A percentile compares a stretch with the other conserved stretches of the same genome.
phyloP scores from a whole-genome alignment of 2,113 vertebrate species.

The Brachypodius melanocephalos region DNA sequence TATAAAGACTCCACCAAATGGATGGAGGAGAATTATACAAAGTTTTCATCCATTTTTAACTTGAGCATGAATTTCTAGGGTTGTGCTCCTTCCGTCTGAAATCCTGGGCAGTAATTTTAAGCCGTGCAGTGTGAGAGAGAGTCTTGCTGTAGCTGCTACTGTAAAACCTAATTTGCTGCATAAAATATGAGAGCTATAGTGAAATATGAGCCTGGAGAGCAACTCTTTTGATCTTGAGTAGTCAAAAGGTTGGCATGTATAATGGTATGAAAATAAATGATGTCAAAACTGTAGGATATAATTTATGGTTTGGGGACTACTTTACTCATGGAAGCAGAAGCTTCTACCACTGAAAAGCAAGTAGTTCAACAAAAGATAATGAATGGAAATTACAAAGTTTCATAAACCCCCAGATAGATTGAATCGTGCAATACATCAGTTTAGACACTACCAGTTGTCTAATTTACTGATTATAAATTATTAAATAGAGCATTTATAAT shows the following conservation, averaged over 20 bases:
- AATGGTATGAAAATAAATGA: conserved; percentile 74
- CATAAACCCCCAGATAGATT: not conserved
- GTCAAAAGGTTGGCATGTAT: conserved; percentile 72
- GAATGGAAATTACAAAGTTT: conserved; percentile 8
- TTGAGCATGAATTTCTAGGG: not conserved
- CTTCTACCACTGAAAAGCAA: conserved; percentile 7
- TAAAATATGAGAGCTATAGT: conserved; percentile 51
- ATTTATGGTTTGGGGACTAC: conserved; percentile 60
- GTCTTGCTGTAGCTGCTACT: conserved; percentile 25
- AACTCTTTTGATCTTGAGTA: conserved; percentile 74
- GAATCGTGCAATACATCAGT: not conserved
- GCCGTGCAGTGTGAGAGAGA: not conserved
- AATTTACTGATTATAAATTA: not conserved
- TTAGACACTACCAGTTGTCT: not conserved
- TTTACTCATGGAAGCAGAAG: conserved; percentile 44
- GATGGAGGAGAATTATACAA: not conserved
- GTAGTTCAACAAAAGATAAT: not conserved
- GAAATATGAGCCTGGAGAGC: conserved; percentile 68
- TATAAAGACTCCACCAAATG: not conserved
- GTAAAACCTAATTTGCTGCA: conserved; percentile 63
- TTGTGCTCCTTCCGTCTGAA: not conserved
- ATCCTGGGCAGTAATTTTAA: not conserved
- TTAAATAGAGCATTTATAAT: not conserved
- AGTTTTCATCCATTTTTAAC: conserved; percentile 1
- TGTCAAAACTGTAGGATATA: conserved; percentile 69